phyloP scores from a whole-genome alignment of 2,113 vertebrate genomes.

The Alaudala cheleensis region DNA sequence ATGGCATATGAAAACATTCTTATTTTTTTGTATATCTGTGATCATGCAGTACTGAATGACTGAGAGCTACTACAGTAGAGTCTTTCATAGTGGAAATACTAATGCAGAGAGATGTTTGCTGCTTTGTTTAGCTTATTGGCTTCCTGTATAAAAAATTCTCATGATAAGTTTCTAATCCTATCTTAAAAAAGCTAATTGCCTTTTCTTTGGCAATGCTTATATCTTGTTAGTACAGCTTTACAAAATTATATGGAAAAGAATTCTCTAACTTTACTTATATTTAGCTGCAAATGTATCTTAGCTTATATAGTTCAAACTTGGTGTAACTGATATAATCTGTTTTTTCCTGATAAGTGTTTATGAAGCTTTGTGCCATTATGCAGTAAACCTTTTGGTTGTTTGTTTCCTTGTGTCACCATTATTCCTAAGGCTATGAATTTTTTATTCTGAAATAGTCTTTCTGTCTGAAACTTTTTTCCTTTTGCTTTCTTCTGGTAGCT shows the following conservation, averaged over 20 bases:
- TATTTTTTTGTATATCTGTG: fast-evolving
- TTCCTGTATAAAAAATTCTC: neutral
- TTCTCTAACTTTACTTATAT: neutral
- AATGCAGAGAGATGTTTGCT: neutral
- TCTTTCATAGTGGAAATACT: neutral
- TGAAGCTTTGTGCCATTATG: neutral
- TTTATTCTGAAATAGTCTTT: neutral
- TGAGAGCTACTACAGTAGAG: neutral
- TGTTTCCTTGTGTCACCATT: neutral
- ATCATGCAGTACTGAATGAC: neutral
- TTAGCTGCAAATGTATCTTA: neutral
- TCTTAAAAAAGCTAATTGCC: neutral
- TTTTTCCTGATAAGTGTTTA: neutral
- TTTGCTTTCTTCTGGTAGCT: neutral
- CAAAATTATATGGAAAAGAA: neutral
- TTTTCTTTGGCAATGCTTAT: neutral
- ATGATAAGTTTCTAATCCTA: neutral
- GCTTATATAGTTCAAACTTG: neutral
- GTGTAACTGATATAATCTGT: neutral
- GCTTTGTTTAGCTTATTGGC: neutral
- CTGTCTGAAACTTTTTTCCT: neutral
- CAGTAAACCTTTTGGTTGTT: neutral
- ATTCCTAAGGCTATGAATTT: neutral
- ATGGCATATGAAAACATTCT: neutral
- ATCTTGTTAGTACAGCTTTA: neutral